Base-by-base conservation (phyloP, 2,113 vertebrate genomes). In the Varanus salvator region DNA sequence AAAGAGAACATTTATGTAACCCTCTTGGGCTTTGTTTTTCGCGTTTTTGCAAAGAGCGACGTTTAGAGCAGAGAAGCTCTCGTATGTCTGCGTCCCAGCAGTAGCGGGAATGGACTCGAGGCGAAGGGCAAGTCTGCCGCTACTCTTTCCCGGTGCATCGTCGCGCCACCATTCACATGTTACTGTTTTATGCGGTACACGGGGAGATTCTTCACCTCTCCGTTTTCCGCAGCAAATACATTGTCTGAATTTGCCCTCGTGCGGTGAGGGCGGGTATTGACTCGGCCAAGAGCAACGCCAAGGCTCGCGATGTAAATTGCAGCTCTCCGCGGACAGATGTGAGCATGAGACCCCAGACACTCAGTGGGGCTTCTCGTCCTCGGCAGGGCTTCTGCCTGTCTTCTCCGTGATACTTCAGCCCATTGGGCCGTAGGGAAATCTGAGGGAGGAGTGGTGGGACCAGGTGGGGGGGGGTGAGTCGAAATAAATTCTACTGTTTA, bases 51-150 rank as follows among this genome's bases (percentile, higher is more conserved):
- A 88, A 90, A 74, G 87, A 81, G 90, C 90, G 94, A 91, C 85
- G 81, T 91, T 91, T 93, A 91, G 90, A 85, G 81, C 87, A 72
- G 76, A 85, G 78, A 57, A 57, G 68, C 60, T 83, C 86, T 44
- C 86, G 95, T 94, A 93, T 93, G 92, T 95, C 34, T 60, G 2
- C 17, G 92, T 89, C 71, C 74, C 76, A 34, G 72, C 72, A 74
- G 85, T 91, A 87, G 92, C 92, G 84, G 54, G 87, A 91, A 84
- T 90, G 92, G 54, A 91, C 92, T 91, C 90, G 80, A 90, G 93
- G 84, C 90, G 85, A 69, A 50, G 48, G 68, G 68, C 12, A 75
- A 0, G 54, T 14, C 34, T 44, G 54, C 29, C 38, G 17, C 31
- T 69, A 29, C 27, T 48, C 15, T 19, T 74, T 57, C 0, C 23